phyloP scores from a whole-genome alignment of 2,113 vertebrate species.

The Lamprotornis superbus region DNA sequence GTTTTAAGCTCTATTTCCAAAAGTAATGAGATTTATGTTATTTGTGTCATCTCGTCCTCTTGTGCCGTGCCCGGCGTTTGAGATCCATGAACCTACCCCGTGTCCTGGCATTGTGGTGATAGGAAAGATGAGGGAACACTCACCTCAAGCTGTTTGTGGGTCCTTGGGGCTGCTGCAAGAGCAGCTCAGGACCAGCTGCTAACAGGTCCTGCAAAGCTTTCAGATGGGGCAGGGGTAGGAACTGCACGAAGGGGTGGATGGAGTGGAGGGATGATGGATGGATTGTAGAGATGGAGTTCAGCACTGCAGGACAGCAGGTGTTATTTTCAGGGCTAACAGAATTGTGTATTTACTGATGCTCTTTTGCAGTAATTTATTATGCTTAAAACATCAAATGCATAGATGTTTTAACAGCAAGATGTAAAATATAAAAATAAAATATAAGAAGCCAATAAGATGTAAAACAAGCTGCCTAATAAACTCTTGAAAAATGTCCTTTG shows the following conservation, averaged over 20 bases:
- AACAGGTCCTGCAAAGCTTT: neutral
- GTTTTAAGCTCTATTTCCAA: neutral
- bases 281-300: rapidly evolving
- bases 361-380: neutral
- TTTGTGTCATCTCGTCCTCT: neutral
- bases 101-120: no score
- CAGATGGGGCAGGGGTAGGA: neutral
- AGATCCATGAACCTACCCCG: neutral
- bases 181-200: neutral
- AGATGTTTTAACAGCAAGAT: neutral
- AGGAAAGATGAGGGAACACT: neutral
- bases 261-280: neutral
- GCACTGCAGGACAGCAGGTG: neutral
- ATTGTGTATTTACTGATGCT: neutral
- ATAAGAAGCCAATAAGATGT: neutral
- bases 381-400: neutral
- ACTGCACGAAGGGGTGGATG: neutral
- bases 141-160: rapidly evolving
- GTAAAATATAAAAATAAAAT: neutral
- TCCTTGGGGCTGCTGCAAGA: neutral
- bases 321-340: neutral
- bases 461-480: constrained; percentile 18
- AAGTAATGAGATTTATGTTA: neutral
- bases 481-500: constrained; percentile 1
- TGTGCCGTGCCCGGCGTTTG: rapidly evolving